Evolutionary conservation across 2,113 vertebrate species (phyloP).

Genomic region (Epinephelus fuscoguttatus): DNA sequence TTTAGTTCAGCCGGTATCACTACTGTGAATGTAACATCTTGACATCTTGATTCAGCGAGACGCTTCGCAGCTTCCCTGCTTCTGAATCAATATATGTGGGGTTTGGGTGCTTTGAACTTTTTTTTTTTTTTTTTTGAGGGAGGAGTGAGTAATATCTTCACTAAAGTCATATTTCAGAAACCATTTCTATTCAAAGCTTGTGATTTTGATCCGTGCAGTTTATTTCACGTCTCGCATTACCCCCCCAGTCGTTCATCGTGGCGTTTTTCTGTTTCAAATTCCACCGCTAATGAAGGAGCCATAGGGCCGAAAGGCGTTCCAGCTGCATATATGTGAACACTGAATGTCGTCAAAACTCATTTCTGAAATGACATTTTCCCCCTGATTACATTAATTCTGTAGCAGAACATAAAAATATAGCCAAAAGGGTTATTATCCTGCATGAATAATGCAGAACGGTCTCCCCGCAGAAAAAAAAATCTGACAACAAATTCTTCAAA

Average conservation of each 20-base stretch:
- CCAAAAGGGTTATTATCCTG: constrained; percentile 53
- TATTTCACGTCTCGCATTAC: constrained; percentile 44
- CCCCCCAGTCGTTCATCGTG: constrained; percentile 40
- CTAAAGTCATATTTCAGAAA: constrained; percentile 58
- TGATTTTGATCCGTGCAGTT: constrained; percentile 42
- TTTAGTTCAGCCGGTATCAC: constrained; percentile 60
- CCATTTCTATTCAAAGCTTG: constrained; percentile 55
- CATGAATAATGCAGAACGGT: constrained; percentile 71
- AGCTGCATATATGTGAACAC: constrained; percentile 45
- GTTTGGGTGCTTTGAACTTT: constrained; percentile 54
- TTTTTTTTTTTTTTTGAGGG: constrained; percentile 4
- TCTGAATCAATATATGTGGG: constrained; percentile 64
- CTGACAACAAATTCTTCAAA: constrained; percentile 66
- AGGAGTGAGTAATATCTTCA: constrained; percentile 51
- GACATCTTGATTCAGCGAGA: constrained; percentile 75
- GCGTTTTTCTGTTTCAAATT: constrained; percentile 43
- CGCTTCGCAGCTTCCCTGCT: constrained; percentile 58
- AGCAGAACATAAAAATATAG: constrained; percentile 48
- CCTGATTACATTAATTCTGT: constrained; percentile 70
- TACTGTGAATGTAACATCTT: constrained; percentile 76
- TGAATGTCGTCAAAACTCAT: constrained; percentile 65
- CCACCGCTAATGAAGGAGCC: constrained; percentile 69
- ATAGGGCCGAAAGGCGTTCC: constrained; percentile 59
- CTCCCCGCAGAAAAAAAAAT: constrained; percentile 38
- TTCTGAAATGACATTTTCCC: constrained; percentile 58